These are phyloP conservation scores for Muntiacus muntjak DNA, from an alignment of 2,113 vertebrate genomes.

Conservation along the genomic window DNA sequence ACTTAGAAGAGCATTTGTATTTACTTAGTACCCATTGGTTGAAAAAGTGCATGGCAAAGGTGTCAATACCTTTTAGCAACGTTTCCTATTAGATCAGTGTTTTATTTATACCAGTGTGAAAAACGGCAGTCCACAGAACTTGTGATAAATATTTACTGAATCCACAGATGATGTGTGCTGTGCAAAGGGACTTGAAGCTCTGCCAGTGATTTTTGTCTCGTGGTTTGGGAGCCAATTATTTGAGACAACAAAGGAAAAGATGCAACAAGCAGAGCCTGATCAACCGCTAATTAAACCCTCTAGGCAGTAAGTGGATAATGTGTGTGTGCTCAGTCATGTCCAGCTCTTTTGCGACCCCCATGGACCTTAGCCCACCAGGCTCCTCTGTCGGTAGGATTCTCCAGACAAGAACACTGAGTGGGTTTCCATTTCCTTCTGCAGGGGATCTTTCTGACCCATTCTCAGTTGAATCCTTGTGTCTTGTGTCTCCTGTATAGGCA, in stretches of 20 bases:
- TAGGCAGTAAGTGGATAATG: neutral
- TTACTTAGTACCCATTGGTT: neutral
- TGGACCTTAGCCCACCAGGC: neutral
- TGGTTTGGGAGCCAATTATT: neutral
- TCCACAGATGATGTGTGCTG: neutral
- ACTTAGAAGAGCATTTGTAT: neutral
- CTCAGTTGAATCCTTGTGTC: fast-evolving
- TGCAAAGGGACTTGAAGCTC: neutral
- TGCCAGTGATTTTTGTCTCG: neutral
- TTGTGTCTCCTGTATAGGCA: neutral
- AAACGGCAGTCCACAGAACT: neutral
- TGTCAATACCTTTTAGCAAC: neutral
- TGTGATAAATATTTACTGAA: neutral
- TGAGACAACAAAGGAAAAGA: neutral
- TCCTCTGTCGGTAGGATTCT: neutral
- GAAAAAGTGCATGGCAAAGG: neutral
- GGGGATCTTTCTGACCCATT: neutral
- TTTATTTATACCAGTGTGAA: neutral
- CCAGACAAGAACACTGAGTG: neutral
- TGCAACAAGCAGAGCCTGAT: neutral
- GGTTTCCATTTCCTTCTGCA: neutral
- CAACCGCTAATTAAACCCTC: neutral
- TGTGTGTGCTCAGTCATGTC: neutral
- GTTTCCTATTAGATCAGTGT: neutral
- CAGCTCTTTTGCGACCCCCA: neutral